Conservation (phyloP, 2,888 invertebrate species). For the Deroplatys truncata region DNA sequence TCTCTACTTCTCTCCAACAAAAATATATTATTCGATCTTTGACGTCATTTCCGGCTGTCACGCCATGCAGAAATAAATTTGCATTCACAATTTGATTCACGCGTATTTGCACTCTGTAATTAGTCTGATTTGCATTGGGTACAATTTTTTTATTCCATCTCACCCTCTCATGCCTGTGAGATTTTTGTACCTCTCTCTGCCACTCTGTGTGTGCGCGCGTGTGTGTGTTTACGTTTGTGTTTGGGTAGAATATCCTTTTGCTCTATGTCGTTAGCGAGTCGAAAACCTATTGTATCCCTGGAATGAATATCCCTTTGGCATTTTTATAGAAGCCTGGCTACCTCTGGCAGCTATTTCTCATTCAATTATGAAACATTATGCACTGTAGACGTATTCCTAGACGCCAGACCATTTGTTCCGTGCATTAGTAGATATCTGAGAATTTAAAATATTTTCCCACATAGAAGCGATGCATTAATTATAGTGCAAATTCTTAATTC, state of each 20-base stretch:
- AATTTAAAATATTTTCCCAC: no score
- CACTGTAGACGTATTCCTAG: no score
- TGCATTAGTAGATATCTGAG: no score
- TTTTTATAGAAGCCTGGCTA: background rate
- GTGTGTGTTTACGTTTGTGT: background rate
- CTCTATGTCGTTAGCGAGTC: background rate
- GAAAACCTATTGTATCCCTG: background rate
- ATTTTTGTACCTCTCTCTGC: background rate
- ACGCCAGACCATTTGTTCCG: no score
- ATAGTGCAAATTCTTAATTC: no score
- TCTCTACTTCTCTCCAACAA: constrained; percentile 3
- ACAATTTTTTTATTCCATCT: background rate
- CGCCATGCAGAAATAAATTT: constrained; percentile 17
- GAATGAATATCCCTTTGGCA: background rate
- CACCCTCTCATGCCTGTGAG: background rate
- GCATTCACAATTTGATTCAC: constrained; percentile 22
- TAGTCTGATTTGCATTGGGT: constrained; percentile 30
- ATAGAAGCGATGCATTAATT: no score
- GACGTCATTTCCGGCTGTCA: constrained; percentile 18
- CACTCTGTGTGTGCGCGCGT: background rate
- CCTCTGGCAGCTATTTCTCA: background rate
- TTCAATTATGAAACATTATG: no score
- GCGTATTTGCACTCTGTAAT: constrained; percentile 30
- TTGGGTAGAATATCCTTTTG: no score
- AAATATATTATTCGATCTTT: constrained; percentile 25